Conservation (phyloP, 2,797 vertebrate species). For the Cyprinodon diabolis region DNA sequence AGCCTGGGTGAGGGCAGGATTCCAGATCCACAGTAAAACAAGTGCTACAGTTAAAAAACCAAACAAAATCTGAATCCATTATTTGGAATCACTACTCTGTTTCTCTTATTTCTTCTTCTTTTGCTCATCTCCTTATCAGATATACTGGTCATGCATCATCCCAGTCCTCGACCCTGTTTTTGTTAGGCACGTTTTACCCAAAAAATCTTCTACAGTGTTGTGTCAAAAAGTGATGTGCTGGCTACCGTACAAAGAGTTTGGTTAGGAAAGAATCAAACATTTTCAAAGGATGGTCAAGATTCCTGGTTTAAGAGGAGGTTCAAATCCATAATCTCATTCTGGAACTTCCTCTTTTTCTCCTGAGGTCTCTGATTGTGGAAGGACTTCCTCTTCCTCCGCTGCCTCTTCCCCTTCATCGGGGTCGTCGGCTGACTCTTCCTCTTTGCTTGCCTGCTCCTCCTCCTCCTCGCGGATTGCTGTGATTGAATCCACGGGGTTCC, state of each 20-base stretch:
- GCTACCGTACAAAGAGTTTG: conserved; percentile 80
- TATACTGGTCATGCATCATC: conserved; percentile 41
- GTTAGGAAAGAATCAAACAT: conserved; percentile 74
- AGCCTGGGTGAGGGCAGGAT: conserved; percentile 38
- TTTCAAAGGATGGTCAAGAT: conserved; percentile 73
- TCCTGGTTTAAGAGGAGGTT: conserved; percentile 64
- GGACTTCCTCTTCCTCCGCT: conserved; percentile 58
- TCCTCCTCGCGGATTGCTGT: conserved; percentile 94
- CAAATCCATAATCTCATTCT: conserved; percentile 61
- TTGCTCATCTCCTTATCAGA: conserved; percentile 31
- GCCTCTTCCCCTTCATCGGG: conserved; percentile 60
- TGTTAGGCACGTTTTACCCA: conserved; percentile 87
- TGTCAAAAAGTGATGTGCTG: conserved; percentile 99
- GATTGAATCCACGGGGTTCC: conserved; percentile 85
- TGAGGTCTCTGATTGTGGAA: conserved; percentile 61
- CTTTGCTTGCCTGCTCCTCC: conserved; percentile 86
- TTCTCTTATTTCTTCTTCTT: conserved; percentile 26
- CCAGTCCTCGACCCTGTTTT: conserved; percentile 69
- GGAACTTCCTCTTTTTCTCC: conserved; percentile 64
- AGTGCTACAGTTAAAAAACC: conserved; percentile 19
- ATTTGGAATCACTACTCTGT: conserved; percentile 27
- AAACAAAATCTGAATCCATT: conserved; percentile 37
- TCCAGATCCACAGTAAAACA: conserved; percentile 52
- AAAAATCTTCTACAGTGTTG: conserved; percentile 96
- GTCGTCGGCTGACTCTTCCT: conserved; percentile 59